These are phyloP conservation scores for Selenia dentaria DNA, from an alignment of 2,888 invertebrate genomes.

Conservation along the genomic window DNA sequence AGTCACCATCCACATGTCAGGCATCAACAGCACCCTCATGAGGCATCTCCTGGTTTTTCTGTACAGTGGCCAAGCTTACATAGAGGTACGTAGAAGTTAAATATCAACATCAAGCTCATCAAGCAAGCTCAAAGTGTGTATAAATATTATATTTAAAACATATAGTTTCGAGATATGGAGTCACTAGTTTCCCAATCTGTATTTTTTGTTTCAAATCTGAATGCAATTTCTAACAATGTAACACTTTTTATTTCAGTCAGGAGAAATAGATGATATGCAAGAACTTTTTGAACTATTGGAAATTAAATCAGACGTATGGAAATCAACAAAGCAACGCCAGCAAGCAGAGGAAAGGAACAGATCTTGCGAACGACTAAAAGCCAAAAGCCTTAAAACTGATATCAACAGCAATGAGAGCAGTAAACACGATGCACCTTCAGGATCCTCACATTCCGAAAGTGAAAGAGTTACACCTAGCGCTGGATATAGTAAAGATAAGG, in stretches of 20 bases:
- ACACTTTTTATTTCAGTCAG: slow-evolving; percentile 84
- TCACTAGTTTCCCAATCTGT: too few relatives aligned
- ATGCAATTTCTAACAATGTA: too few relatives aligned
- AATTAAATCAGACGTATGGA: slow-evolving; percentile 93
- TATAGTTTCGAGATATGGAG: too few relatives aligned
- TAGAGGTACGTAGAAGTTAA: slow-evolving; percentile 83
- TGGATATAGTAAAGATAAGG: slow-evolving; percentile 78
- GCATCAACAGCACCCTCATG: slow-evolving; percentile 91
- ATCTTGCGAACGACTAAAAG: slow-evolving; percentile 78
- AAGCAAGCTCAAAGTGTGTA: too few relatives aligned
- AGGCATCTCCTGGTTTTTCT: slow-evolving; percentile 93
- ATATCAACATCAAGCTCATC: too few relatives aligned
- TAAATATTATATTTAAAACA: too few relatives aligned
- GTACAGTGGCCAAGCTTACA: slow-evolving; percentile 93
- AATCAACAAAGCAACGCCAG: slow-evolving; percentile 81
- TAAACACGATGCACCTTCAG: slow-evolving; percentile 79
- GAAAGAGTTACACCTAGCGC: slow-evolving; percentile 76
- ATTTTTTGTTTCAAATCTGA: too few relatives aligned
- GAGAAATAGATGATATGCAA: slow-evolving; percentile 92
- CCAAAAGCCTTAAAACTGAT: slow-evolving; percentile 74
- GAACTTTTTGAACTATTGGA: slow-evolving; percentile 93
- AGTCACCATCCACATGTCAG: slow-evolving; percentile 93
- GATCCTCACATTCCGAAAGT: slow-evolving; percentile 80
- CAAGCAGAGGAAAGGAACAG: slow-evolving; percentile 78
- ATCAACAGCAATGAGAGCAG: slow-evolving; percentile 82